Evolutionary conservation across 2,113 vertebrate species (phyloP).

Genomic region (Ia io): DNA sequence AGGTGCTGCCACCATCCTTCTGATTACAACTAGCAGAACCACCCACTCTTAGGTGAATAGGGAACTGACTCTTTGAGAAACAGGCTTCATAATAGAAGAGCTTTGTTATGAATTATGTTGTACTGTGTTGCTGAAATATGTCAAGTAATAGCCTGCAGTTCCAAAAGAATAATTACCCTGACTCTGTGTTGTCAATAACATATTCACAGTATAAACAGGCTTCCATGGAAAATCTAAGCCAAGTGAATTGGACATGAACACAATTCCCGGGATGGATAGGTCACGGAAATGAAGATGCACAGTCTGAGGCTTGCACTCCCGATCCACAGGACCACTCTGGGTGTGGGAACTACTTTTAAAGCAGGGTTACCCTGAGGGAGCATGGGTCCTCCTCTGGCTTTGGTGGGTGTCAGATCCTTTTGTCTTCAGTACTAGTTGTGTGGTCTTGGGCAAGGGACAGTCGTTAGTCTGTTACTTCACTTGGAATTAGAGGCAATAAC

Average conservation of each 20-base stretch:
- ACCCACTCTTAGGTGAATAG: not conserved
- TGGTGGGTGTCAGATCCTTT: not conserved
- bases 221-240: not conserved
- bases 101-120: not conserved
- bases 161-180: not conserved
- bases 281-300: not conserved
- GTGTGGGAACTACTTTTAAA: not conserved
- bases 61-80: not conserved
- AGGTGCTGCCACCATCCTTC: not conserved
- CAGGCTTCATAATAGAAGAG: not conserved
- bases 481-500: not conserved
- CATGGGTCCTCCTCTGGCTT: not conserved
- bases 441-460: not conserved
- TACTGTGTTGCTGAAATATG: slow-evolving; percentile 35
- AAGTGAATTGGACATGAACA: not conserved
- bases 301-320: not conserved
- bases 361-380: not conserved
- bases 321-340: not conserved
- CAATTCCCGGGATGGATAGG: not conserved
- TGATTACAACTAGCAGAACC: not conserved
- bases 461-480: not conserved
- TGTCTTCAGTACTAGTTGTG: not conserved
- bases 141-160: not conserved
- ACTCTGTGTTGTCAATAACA: not conserved
- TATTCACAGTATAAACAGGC: not conserved